Percentiles rank a stretch among this genome's conserved stretches.
Evolutionary conservation across 2,888 invertebrate genomes (phyloP).

Genomic region (Notocelia uddmanniana): DNA sequence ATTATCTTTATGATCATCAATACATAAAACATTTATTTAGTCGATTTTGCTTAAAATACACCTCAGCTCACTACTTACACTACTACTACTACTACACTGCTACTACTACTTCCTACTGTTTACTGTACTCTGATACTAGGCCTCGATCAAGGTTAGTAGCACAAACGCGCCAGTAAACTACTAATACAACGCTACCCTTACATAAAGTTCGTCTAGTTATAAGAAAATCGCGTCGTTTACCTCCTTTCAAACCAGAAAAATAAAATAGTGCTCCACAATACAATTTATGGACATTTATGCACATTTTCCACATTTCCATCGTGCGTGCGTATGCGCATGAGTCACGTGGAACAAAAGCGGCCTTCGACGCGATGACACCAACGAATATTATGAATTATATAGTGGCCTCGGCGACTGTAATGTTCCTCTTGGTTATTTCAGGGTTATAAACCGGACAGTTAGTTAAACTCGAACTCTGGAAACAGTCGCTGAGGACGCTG

Average conservation of each 20-base stretch:
- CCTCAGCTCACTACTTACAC: not conserved
- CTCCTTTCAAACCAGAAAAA: slow-evolving; percentile 11
- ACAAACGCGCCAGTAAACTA: slow-evolving; percentile 5
- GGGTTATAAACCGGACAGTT: not conserved
- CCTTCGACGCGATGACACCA: slow-evolving; percentile 56
- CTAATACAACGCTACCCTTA: not conserved
- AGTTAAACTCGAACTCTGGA: not conserved
- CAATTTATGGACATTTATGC: slow-evolving; percentile 49
- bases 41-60: too few species aligned
- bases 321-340: slow-evolving; percentile 54
- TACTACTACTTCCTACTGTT: too few species aligned
- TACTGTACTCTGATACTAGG: not conserved
- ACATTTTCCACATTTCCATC: slow-evolving; percentile 55
- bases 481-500: not conserved
- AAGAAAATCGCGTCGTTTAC: not conserved
- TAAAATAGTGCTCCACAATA: not conserved
- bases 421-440: slow-evolving; percentile 48
- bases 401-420: slow-evolving; percentile 53
- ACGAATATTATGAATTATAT: slow-evolving; percentile 58
- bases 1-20: too few species aligned
- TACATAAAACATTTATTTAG: too few species aligned
- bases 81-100: too few species aligned
- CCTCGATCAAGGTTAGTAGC: slow-evolving; percentile 5
- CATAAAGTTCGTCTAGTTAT: not conserved
- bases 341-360: slow-evolving; percentile 62